Evolutionary conservation across 2,888 invertebrate genomes (phyloP).

Genomic region (Dynastes hyllus): DNA sequence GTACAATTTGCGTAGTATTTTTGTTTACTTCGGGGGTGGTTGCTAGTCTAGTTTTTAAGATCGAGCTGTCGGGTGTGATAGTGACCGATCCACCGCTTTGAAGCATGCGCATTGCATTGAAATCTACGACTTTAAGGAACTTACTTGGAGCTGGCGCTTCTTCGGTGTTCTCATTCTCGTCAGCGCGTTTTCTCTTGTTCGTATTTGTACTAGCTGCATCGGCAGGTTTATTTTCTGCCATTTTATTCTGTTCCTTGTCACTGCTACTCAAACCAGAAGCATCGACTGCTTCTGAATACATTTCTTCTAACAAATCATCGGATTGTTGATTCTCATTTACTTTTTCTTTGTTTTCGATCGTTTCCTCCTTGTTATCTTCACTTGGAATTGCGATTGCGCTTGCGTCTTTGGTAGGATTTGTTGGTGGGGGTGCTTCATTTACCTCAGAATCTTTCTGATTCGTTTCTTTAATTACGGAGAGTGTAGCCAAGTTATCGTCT

Average conservation of each 20-base stretch:
- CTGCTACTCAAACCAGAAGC: slow-evolving; percentile 25
- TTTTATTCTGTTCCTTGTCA: slow-evolving; percentile 11
- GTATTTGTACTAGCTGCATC: background rate
- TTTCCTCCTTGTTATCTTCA: background rate
- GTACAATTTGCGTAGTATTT: background rate
- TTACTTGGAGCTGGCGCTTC: slow-evolving; percentile 33
- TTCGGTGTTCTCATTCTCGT: slow-evolving; percentile 30
- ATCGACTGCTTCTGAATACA: slow-evolving; percentile 47
- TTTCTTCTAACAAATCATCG: slow-evolving; percentile 51
- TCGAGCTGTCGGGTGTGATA: slow-evolving; percentile 2
- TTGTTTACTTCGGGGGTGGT: background rate
- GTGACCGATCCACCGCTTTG: background rate
- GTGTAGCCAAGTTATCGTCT: background rate
- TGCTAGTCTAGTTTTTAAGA: slow-evolving; percentile 33
- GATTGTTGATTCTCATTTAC: slow-evolving; percentile 8
- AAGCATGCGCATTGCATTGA: slow-evolving; percentile 46
- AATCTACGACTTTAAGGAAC: slow-evolving; percentile 51
- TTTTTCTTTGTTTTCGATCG: background rate
- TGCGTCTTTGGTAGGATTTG: background rate
- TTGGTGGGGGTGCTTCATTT: background rate
- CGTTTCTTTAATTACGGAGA: background rate
- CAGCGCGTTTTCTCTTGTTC: slow-evolving; percentile 38
- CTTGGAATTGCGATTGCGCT: background rate
- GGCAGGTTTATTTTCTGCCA: background rate
- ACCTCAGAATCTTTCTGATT: background rate